phyloP scores from a whole-genome alignment of 2,888 invertebrate genomes.

The Parasteatoda lunata region DNA sequence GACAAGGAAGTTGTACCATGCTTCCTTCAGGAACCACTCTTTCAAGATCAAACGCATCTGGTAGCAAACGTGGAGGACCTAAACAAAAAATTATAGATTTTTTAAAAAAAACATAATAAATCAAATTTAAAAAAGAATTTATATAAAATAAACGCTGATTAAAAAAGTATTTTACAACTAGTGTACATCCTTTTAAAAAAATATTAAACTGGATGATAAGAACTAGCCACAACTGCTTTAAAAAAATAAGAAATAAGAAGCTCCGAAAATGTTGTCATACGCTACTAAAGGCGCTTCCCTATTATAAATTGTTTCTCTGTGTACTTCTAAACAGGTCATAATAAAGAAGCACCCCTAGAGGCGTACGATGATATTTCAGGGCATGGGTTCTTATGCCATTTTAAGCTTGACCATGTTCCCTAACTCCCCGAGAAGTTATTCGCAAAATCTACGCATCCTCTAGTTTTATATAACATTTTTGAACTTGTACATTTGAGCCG shows the following conservation, averaged over 20 bases:
- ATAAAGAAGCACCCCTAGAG: no score
- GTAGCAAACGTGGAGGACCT: slow-evolving; percentile 67
- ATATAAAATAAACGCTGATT: neutral
- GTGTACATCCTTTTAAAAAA: neutral
- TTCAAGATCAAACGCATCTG: slow-evolving; percentile 57
- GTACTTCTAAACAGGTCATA: no score
- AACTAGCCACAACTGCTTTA: neutral
- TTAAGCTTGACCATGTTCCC: no score
- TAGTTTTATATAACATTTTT: no score
- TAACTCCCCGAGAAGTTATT: no score
- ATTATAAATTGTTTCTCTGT: no score
- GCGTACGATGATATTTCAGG: no score
- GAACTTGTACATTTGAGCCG: no score
- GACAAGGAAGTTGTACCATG: slow-evolving; percentile 64
- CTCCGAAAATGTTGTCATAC: neutral
- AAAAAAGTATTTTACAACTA: neutral
- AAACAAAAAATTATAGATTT: neutral
- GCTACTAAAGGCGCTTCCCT: no score
- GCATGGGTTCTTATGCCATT: no score
- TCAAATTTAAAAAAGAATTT: slow-evolving; percentile 1
- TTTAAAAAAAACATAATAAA: neutral
- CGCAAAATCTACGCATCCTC: no score
- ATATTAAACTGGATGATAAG: neutral
- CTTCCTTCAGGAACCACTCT: slow-evolving; percentile 63
- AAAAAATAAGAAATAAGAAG: neutral